Evolutionary conservation across 2,797 vertebrate genomes (phyloP), one percentile per base, ranked within the genome.

Genomic region (Synaphobranchus kaupii): DNA sequence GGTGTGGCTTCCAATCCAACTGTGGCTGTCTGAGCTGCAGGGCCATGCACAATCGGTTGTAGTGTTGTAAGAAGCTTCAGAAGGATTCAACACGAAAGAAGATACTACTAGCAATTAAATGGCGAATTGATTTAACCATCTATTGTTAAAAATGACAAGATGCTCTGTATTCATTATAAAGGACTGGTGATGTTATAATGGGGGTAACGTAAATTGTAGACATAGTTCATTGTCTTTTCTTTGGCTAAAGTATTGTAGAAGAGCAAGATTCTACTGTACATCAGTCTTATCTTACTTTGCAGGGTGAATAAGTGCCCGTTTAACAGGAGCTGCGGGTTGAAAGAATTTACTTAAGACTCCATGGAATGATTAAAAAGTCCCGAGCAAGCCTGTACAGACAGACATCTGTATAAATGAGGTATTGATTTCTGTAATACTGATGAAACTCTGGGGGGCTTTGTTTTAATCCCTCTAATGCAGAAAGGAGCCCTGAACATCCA

Each of bases 391-490:
- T 5, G 34, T 48, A 12, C 44, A n/a, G 20, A 6, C 71, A 83
- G 54, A 54, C 31, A 48, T 34, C 25, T 39, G 10, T 58, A 56
- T 60, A 56, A 34, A 84, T 28, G 83, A 60, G 44, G 80, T 84
- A 84, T 39, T 60, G 83, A 84, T 84, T 60, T 84, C 31, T 44
- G 31, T 85, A 63, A 85, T 47, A 58, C 44, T 68, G 44, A 85
- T 68, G 66, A 52, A 68, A 73, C 60, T 28, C 58, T 10, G 4
- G 63, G 63, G 47, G 63, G 60, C 22, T 71, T 85, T 48, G 76
- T 80, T 48, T 48, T 68, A 71, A 71, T 84, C 83, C 83, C 60
- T 17, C 22, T 85, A 71, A 85, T 85, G 44, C n/a, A 15, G 48
- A 28, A 17, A 73, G 20, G 48, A 68, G 44, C 66, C 84, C 44